Conservation (phyloP, 1,140 invertebrate species). For the Carposina sasakii region DNA sequence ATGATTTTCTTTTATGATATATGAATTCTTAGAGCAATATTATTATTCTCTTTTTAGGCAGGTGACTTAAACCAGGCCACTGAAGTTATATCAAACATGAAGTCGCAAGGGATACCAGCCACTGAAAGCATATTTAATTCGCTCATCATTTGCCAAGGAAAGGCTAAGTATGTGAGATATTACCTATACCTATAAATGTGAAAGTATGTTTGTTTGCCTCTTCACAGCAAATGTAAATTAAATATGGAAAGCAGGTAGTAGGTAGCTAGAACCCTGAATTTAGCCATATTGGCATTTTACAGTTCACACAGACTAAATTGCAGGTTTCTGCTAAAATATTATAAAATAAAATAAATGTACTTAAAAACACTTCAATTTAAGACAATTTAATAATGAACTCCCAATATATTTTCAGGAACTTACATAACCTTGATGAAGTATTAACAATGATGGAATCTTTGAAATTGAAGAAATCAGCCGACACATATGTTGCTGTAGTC, state of each 20-base stretch:
- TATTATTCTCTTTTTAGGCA: conserved; percentile 40
- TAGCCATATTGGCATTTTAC: too few species aligned
- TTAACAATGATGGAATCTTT: conserved; percentile 70
- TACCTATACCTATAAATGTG: too few species aligned
- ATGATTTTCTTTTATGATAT: conserved; percentile 6
- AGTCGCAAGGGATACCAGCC: conserved; percentile 67
- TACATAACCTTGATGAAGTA: conserved; percentile 58
- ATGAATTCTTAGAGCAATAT: conserved; percentile 5
- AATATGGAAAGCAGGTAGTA: too few species aligned
- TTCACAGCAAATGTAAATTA: too few species aligned
- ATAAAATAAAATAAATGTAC: too few species aligned
- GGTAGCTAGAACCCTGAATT: too few species aligned
- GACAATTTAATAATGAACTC: neutral
- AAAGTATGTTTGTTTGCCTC: too few species aligned
- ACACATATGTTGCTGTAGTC: conserved; percentile 66
- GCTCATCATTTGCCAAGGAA: conserved; percentile 74
- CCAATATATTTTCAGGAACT: conserved; percentile 36
- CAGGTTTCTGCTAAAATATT: too few species aligned
- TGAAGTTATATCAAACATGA: conserved; percentile 76
- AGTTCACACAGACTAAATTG: too few species aligned
- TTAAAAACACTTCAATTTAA: neutral
- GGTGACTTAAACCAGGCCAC: conserved; percentile 75
- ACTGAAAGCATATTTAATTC: conserved; percentile 75
- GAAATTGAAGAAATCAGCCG: conserved; percentile 58
- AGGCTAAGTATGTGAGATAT: conserved; percentile 55